Evolutionary conservation across 1,140 invertebrate genomes (phyloP), one percentile per base, ranked within the genome.

Genomic region (Arion vulgaris): DNA sequence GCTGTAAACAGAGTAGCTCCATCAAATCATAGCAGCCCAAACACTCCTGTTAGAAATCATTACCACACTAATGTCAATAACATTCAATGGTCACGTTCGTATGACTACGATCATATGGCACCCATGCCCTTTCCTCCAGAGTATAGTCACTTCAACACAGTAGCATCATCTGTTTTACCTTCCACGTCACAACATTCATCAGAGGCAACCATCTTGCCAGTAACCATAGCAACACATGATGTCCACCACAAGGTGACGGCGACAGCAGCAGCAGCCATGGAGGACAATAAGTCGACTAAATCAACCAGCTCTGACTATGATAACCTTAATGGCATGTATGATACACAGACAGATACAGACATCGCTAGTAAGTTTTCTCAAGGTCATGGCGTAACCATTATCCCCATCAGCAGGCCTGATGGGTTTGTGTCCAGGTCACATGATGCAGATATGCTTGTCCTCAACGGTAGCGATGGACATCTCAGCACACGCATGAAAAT

Each of bases 221-320:
- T 62, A 79, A 73, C 32, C 69, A 68, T 38, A 66, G 34, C 34
- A 66, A 45, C 68, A 39, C 57, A 81, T 51, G 71, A 71, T 51
- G 75, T 26, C 19, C 62, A 66, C 80, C 9, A 19, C 9, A 49
- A 49, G 45, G 9, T 19, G 45, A 49, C 45, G 19, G n/a, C n/a
- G n/a, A n/a, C n/a, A n/a, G 49, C 57, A 49, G 15, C 72, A 77
- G 49, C 83, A 83, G 7, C 75, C 82, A 51, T 87, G 28, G 89
- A 87, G 77, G 85, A 88, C 71, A 84, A 86, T 66, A 83, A 80
- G 26, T 74, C 83, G 19, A 85, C 87, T 17, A 45, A 81, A 38
- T 87, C 87, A 45, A 84, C 88, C 9, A 23, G 45, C 7, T 90
- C 90, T 0, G 89, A 91, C 49, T 91, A 91, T 86, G 90, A 91